Percentiles rank a stretch among this genome's conserved stretches.
Conservation (phyloP, 92 coral and sea anemone species). For the Epizoanthus illoricatus region DNA sequence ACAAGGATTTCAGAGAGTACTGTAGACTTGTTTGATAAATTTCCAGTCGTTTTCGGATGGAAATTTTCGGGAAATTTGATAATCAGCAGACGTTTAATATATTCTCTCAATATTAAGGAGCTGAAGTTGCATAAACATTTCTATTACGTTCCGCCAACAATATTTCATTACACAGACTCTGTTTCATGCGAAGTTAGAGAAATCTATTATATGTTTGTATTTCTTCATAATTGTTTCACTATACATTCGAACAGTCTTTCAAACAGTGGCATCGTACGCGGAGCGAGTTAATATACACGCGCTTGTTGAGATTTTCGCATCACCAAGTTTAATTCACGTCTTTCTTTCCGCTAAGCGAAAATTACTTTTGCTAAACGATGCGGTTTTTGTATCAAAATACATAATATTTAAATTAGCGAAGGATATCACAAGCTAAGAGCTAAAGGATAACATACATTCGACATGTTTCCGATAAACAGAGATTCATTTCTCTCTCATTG, state of each 20-base stretch:
- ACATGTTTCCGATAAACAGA: no score
- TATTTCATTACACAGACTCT: neutral
- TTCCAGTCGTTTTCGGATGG: constrained; percentile 16
- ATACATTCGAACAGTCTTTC: neutral
- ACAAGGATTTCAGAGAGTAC: constrained; percentile 27
- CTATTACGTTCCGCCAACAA: constrained; percentile 14
- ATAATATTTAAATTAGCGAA: neutral
- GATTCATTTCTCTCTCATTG: neutral
- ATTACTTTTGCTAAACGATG: constrained; percentile 29
- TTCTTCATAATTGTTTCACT: neutral
- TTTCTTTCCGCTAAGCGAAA: neutral
- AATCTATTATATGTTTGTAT: neutral
- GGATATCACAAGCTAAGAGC: neutral
- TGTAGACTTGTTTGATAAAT: constrained; percentile 19
- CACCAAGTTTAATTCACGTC: constrained; percentile 5
- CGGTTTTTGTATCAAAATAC: constrained; percentile 26
- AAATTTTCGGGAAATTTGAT: neutral
- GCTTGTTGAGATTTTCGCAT: no score
- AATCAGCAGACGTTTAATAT: neutral
- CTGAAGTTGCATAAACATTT: constrained; percentile 42
- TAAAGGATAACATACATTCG: neutral
- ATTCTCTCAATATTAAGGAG: constrained; percentile 25
- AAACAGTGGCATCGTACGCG: no score
- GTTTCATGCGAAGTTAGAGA: neutral
- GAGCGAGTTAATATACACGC: no score